These are phyloP conservation scores for Hydractinia symbiolongicarpus DNA, from an alignment of 30 jellyfish, hydroid and myxozoan species.

Conservation along the genomic window DNA sequence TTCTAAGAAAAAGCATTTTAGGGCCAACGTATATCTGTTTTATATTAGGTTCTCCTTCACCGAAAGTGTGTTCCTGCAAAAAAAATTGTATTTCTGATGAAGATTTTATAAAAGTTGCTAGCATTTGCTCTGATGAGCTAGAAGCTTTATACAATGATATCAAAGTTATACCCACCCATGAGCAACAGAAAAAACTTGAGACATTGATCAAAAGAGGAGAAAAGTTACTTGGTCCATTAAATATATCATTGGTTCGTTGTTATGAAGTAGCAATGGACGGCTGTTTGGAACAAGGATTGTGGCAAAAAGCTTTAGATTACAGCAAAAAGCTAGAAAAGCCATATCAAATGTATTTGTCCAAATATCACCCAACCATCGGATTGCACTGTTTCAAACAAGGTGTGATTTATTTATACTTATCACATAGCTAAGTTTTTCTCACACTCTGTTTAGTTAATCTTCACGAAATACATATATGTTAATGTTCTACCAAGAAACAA, in stretches of 20 bases:
- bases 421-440: no score
- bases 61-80: conserved; percentile 17
- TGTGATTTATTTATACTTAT: neutral
- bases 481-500: no score
- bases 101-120: neutral
- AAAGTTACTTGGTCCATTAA: conserved; percentile 22
- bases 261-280: conserved; percentile 66
- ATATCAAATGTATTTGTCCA: conserved; percentile 31
- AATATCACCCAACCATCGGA: conserved; percentile 61
- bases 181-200: conserved; percentile 27
- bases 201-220: conserved; percentile 14
- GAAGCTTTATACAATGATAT: conserved; percentile 20
- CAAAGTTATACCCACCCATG: conserved; percentile 34
- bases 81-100: conserved; percentile 1
- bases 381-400: conserved; percentile 72
- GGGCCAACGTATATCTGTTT: no score
- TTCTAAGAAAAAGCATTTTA: no score
- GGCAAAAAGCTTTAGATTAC: conserved; percentile 54
- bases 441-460: no score
- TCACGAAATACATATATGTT: no score
- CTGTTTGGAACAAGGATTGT: conserved; percentile 31
- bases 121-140: conserved; percentile 18
- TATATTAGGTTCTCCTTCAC: no score
- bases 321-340: conserved; percentile 40
- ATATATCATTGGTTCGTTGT: conserved; percentile 44